Evolutionary conservation across 2,888 invertebrate species (phyloP).

Genomic region (Epirrita christyi): DNA sequence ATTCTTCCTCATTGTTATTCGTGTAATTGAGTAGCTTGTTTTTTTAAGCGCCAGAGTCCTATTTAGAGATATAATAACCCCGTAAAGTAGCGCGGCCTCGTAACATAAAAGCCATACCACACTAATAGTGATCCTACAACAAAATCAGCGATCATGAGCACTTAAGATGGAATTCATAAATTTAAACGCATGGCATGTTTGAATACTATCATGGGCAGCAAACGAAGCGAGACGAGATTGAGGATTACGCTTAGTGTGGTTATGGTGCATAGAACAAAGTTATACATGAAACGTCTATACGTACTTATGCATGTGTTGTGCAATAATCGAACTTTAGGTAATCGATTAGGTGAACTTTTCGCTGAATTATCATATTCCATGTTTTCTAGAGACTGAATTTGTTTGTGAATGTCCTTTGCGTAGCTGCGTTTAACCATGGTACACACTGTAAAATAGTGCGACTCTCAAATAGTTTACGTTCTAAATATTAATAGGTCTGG

Average conservation of each 20-base stretch:
- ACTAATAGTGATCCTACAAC: conserved; percentile 10
- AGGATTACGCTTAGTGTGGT: conserved; percentile 7
- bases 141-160: neutral
- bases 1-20: conserved; percentile 32
- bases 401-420: conserved; percentile 40
- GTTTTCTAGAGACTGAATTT: conserved; percentile 69
- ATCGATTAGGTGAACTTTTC: conserved; percentile 66
- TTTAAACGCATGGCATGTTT: too few relatives aligned
- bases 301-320: conserved; percentile 81
- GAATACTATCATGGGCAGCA: too few relatives aligned
- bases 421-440: conserved; percentile 10
- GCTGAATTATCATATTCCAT: conserved; percentile 64
- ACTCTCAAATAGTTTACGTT: neutral
- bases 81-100: conserved; percentile 39
- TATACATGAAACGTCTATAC: conserved; percentile 68
- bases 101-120: conserved; percentile 39
- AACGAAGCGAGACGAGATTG: neutral
- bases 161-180: too few relatives aligned
- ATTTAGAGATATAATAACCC: conserved; percentile 40
- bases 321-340: conserved; percentile 75
- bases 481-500: neutral
- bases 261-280: conserved; percentile 31
- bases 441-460: neutral
- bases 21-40: conserved; percentile 29
- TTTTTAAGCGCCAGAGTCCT: conserved; percentile 31